A percentile compares a stretch with the other conserved stretches of the same genome.
Evolutionary conservation across 2,888 invertebrate genomes (phyloP).

Genomic region (Ceriagrion tenellum): DNA sequence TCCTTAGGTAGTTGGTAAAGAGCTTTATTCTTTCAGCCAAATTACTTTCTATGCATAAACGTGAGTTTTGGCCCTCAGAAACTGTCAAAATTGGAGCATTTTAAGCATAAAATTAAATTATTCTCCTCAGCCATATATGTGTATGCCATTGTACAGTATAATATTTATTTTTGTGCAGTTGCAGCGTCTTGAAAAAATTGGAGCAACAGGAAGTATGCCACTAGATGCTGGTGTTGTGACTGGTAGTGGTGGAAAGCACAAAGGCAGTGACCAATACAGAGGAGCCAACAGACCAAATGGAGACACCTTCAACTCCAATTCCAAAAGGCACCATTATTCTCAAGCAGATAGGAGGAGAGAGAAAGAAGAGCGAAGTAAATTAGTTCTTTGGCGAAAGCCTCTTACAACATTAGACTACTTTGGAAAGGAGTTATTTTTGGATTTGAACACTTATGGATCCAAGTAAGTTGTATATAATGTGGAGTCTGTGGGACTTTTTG

Average conservation of each 20-base stretch:
- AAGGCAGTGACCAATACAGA: constrained; percentile 41
- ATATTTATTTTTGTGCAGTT: constrained; percentile 3
- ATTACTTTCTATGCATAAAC: background rate
- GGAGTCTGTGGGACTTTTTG: too few species aligned
- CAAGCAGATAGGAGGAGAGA: constrained; percentile 76
- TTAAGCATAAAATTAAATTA: background rate
- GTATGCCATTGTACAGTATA: background rate
- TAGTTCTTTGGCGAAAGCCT: constrained; percentile 91
- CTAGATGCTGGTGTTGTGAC: constrained; percentile 31
- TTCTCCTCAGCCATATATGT: background rate
- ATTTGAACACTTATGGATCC: constrained; percentile 81
- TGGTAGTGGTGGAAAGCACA: constrained; percentile 49
- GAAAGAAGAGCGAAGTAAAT: constrained; percentile 81
- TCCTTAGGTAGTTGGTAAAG: background rate
- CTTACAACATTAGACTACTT: constrained; percentile 90
- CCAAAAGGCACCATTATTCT: constrained; percentile 35
- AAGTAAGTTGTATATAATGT: constrained; percentile 78
- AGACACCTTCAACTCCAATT: constrained; percentile 1
- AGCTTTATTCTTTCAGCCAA: background rate
- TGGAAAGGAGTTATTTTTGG: constrained; percentile 85
- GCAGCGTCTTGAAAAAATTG: constrained; percentile 62
- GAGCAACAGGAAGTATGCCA: constrained; percentile 44
- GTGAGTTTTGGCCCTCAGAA: background rate
- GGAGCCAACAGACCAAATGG: constrained; percentile 52
- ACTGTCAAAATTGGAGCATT: background rate